These are phyloP conservation scores for Bubo scandiacus DNA, from an alignment of 2,113 vertebrate genomes.

Conservation along the genomic window DNA sequence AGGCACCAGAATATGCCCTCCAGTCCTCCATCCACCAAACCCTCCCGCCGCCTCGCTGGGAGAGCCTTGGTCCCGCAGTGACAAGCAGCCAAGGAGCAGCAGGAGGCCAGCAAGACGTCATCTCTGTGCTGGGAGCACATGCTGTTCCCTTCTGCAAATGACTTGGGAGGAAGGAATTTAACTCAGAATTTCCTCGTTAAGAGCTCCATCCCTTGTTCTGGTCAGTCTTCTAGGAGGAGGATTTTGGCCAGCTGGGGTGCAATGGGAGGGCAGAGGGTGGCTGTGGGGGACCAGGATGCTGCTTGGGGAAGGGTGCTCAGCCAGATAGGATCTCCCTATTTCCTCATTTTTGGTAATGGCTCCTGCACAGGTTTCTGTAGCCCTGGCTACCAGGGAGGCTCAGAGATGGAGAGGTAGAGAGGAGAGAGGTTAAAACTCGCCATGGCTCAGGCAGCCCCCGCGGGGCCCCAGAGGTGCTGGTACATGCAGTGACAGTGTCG, in stretches of 20 bases:
- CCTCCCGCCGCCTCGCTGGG: background rate
- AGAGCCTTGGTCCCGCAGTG: background rate
- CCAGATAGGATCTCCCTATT: background rate
- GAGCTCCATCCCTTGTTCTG: background rate
- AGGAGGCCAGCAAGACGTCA: conserved; percentile 22
- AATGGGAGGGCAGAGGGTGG: background rate
- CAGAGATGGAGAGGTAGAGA: background rate
- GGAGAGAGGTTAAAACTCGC: background rate
- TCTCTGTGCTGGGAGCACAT: conserved; percentile 30
- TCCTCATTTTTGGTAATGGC: background rate
- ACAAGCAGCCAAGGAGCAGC: background rate
- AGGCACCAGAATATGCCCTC: background rate
- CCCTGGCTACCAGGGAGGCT: background rate
- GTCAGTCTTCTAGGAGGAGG: background rate
- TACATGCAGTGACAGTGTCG: background rate
- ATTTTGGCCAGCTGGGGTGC: background rate
- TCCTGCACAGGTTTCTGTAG: background rate
- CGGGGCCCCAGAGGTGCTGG: background rate
- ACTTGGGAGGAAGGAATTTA: conserved; percentile 45
- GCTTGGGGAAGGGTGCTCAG: background rate
- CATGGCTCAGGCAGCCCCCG: background rate
- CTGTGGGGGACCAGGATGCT: background rate
- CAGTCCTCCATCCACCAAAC: background rate
- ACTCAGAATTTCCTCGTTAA: conserved; percentile 30
- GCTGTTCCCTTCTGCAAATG: conserved; percentile 25